Conservation (phyloP, 1,140 invertebrate species). For the Oppia nitens region DNA sequence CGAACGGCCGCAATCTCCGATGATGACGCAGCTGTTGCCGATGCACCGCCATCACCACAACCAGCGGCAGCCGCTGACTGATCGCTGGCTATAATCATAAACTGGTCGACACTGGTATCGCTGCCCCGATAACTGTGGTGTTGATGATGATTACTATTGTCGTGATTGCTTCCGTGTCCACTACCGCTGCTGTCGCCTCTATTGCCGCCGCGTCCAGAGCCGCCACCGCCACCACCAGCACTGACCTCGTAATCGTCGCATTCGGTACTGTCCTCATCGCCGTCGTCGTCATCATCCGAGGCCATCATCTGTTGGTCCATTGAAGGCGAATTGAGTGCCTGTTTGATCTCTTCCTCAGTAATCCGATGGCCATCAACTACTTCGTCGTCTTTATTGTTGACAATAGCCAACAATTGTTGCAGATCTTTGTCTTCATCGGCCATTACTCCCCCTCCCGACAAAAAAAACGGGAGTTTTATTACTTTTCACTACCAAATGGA, state of each 20-base stretch:
- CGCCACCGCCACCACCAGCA: neutral
- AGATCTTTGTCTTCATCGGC: neutral
- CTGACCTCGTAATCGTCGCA: neutral
- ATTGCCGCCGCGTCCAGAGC: neutral
- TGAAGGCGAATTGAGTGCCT: neutral
- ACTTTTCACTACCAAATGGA: no score
- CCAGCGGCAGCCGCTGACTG: neutral
- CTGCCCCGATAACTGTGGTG: no score
- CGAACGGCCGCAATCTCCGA: no score
- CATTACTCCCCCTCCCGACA: neutral
- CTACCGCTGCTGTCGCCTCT: no score
- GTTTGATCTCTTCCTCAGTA: neutral
- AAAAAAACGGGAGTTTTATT: no score
- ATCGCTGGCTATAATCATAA: no score
- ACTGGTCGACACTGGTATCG: no score
- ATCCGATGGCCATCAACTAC: neutral
- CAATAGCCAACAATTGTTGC: neutral
- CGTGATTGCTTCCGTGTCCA: neutral
- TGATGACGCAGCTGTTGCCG: no score
- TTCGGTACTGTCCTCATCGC: neutral
- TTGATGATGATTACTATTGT: neutral
- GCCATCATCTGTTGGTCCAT: neutral
- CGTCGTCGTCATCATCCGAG: neutral
- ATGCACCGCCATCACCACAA: neutral
- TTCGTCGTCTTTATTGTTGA: neutral